Conservation (phyloP, 2,113 vertebrate species). For the Ifrita kowaldi region DNA sequence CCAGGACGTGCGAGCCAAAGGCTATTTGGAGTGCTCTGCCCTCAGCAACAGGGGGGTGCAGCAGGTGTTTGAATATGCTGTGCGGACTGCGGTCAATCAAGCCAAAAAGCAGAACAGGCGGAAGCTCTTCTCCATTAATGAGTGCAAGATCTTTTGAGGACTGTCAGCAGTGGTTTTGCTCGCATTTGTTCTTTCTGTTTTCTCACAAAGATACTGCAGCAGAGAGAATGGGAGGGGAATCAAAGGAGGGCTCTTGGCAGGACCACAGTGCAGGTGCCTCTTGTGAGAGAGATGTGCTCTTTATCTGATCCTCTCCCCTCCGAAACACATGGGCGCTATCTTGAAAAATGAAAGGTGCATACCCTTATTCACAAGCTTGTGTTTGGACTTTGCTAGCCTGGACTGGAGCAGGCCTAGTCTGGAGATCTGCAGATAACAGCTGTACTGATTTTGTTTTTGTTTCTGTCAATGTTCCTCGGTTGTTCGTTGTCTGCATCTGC, state of each 20-base stretch:
- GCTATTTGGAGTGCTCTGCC: slow-evolving; percentile 93
- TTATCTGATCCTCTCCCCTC: neutral
- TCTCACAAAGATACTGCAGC: neutral
- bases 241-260: neutral
- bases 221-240: neutral
- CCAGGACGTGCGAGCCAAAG: slow-evolving; percentile 86
- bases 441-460: neutral
- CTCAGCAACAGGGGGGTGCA: slow-evolving; percentile 90
- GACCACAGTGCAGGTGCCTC: neutral
- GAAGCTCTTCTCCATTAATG: slow-evolving; percentile 83
- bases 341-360: neutral
- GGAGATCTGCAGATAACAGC: neutral
- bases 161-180: neutral
- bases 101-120: slow-evolving; percentile 77
- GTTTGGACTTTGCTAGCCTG: neutral
- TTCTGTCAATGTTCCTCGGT: neutral
- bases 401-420: neutral
- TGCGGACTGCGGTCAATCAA: slow-evolving; percentile 86
- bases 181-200: neutral
- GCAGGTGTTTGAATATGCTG: slow-evolving; percentile 93
- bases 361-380: neutral
- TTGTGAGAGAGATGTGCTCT: neutral
- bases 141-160: slow-evolving; percentile 85
- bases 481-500: neutral
- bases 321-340: neutral